Base-by-base conservation (phyloP, 2,888 invertebrate species). In the Cryptophagus acutangulus region DNA sequence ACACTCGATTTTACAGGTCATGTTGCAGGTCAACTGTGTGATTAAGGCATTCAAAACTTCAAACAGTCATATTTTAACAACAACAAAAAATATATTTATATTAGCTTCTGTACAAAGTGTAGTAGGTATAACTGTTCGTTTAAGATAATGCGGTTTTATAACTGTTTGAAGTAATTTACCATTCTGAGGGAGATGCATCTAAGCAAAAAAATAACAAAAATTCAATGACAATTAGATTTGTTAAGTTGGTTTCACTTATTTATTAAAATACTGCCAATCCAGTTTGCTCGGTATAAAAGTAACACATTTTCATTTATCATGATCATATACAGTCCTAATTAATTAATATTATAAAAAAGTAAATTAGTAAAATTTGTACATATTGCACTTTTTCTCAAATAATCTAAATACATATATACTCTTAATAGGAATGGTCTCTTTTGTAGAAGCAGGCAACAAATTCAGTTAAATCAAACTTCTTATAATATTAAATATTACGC, bases 281-380 rank as follows among this genome's bases (percentile, higher is more conserved):
- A 67, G 66, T 65, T 65, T 67, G 66, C 62, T 66, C 64, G 63
- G 65, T 67, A 66, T 63, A 65, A 65, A 66, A 65, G 60, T 63
- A 66, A 66, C 62, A 62, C 64, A 61, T 63, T 62, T 65, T 62
- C 60, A 63, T 62, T 57, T 56, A 55, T 65, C 59, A 57, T 63
- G 57, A 63, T 58, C 59, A 66, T 67, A 68, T 67, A 66, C 65
- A 66, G 61, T 59, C 60, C 59, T 67, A 68, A 63, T 61, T 62
- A 62, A 60, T 61, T 61, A 62, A 61, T 62, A 57, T 54, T 62
- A 64, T 62, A 61, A 59, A 65, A 63, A 65, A 65, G 59, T 61
- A 65, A 31, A 68, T 69, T 69, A 70, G 66, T 76, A 77, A 77
- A 78, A 79, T 79, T 79, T 79, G 79, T 79, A 79, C 79, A 79